A percentile compares a stretch with the other conserved stretches of the same genome.
These are phyloP conservation scores for Rhyacophila brunnea DNA, from an alignment of 1,140 invertebrate genomes.

Conservation along the genomic window DNA sequence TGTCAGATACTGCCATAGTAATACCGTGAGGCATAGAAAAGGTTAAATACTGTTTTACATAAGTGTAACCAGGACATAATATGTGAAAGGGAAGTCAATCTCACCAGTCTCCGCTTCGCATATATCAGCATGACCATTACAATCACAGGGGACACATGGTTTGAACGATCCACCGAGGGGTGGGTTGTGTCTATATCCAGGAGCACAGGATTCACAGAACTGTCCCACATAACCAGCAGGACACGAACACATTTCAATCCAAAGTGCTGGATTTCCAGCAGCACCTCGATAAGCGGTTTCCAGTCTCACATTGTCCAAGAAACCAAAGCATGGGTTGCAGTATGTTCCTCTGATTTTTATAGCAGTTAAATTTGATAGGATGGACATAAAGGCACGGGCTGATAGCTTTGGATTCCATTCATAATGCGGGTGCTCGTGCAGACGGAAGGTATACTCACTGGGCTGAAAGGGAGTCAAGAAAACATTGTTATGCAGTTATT, in stretches of 20 bases:
- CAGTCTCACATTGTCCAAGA: slow-evolving; percentile 83
- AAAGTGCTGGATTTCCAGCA: slow-evolving; percentile 77
- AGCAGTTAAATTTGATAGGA: slow-evolving; percentile 89
- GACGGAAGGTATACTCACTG: slow-evolving; percentile 75
- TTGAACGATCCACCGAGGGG: slow-evolving; percentile 89
- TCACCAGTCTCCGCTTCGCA: slow-evolving; percentile 92
- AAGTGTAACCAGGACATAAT: too few relatives aligned
- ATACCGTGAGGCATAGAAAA: too few relatives aligned
- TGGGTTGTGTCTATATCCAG: slow-evolving; percentile 88
- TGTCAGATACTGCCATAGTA: too few relatives aligned
- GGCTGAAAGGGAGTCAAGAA: slow-evolving; percentile 47
- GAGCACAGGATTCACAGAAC: slow-evolving; percentile 95
- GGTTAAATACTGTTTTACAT: too few relatives aligned
- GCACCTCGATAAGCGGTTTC: slow-evolving; percentile 82
- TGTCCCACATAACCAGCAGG: slow-evolving; percentile 90
- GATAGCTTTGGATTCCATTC: slow-evolving; percentile 88
- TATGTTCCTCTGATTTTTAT: slow-evolving; percentile 94
- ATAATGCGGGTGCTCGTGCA: slow-evolving; percentile 89
- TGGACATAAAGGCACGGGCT: slow-evolving; percentile 84
- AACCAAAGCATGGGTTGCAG: slow-evolving; percentile 78
- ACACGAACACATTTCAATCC: slow-evolving; percentile 95
- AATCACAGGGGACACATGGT: slow-evolving; percentile 92
- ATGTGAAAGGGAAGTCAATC: too few relatives aligned
- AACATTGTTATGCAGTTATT: too few relatives aligned
- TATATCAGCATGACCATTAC: slow-evolving; percentile 92